A percentile compares a stretch with the other conserved stretches of the same genome.
Conservation (phyloP, 2,113 vertebrate genomes). For the Excalfactoria chinensis region DNA sequence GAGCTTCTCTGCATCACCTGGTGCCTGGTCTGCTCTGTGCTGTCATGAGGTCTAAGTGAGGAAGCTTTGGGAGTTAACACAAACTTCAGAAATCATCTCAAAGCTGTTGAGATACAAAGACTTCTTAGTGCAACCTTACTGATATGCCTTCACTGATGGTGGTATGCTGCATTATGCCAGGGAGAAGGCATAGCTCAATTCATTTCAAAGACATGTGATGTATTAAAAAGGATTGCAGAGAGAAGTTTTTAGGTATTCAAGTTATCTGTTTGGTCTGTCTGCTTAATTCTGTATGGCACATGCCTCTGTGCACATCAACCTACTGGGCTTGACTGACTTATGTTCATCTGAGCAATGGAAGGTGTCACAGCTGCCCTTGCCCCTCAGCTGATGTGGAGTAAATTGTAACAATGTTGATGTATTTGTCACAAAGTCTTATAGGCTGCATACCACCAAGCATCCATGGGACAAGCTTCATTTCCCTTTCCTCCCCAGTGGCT, state of each 20-base stretch:
- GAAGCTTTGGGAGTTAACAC: background rate
- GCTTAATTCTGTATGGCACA: background rate
- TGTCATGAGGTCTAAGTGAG: background rate
- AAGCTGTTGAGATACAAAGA: background rate
- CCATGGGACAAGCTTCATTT: background rate
- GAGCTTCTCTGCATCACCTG: background rate
- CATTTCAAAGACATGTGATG: background rate
- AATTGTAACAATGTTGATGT: background rate
- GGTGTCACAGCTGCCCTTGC: background rate
- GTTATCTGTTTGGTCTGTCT: background rate
- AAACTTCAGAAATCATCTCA: background rate
- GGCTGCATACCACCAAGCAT: background rate
- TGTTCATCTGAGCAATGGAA: fast-evolving
- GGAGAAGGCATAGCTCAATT: background rate
- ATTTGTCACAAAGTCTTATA: background rate
- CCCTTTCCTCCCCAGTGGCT: background rate
- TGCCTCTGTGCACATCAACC: background rate
- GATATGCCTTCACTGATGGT: background rate
- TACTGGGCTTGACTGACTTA: fast-evolving
- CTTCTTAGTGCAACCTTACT: background rate
- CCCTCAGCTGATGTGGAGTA: background rate
- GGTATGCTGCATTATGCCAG: background rate
- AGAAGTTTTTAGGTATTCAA: background rate
- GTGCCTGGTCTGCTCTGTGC: background rate
- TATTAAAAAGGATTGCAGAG: background rate